Evolutionary conservation across 2,113 vertebrate species (phyloP), one percentile per base, ranked within the genome.

Genomic region (Boleophthalmus pectinirostris): DNA sequence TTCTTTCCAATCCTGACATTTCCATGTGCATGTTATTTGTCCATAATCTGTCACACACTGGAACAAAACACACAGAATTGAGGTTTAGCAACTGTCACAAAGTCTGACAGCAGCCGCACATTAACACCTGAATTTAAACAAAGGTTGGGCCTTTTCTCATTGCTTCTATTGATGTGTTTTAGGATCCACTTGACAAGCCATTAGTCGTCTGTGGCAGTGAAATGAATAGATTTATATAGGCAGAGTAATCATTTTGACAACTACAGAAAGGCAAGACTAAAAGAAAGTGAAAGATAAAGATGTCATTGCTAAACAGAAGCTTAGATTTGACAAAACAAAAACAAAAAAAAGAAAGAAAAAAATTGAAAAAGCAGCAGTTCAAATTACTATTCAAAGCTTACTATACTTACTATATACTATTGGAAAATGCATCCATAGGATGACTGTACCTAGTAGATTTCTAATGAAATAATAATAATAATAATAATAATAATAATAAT

Each of bases 91-190:
- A 51, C 45, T 73, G 70, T 29, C 58, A 76, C 5, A 69, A 57
- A 6, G 53, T 69, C 65, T 57, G 64, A 56, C 23, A 64, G 57
- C 12, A 25, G 49, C 5, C 1, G 43, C 18, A 23, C 9, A 33
- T 67, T 63, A 13, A 68, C 54, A 72, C 43, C 35, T 73, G 33
- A 49, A 46, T 47, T 47, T 13, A 66, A 66, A 66, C 65, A 47
- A 66, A 66, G 38, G 65, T 38, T 5, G n/a, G 1, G n/a, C 6
- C n/a, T 14, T 47, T 47, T 66, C 45, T 66, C 65, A 66, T 7
- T 3, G 13, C 20, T 66, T 66, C 21, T 66, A 46, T 66, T 66
- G n/a, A 45, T 15, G 65, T 24, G 45, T 43, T 66, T 24, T 47
- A 47, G 43, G 49, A 43, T 33, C 29, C 49, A 47, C 58, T 38